Percentiles rank a stretch among this genome's conserved stretches.
Evolutionary conservation across 2,888 invertebrate species (phyloP).

Genomic region (Thecophora atra): DNA sequence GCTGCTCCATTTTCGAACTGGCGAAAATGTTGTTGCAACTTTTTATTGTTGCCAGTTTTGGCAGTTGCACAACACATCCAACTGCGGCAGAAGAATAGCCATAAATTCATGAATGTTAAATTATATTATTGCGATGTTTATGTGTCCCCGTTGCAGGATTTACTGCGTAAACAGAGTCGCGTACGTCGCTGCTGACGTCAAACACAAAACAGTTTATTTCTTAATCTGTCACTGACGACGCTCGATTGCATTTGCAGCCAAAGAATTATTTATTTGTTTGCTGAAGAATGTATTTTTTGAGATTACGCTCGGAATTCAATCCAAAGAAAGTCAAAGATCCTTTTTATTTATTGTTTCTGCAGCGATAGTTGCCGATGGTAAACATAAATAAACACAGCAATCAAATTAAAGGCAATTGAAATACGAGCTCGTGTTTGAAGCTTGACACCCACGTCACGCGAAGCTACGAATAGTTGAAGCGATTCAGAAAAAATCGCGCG

Average conservation of each 20-base stretch:
- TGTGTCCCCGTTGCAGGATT: slow-evolving; percentile 21
- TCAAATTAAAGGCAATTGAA: no score
- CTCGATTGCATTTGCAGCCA: slow-evolving; percentile 2
- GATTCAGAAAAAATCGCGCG: no score
- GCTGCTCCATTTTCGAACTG: slow-evolving; percentile 31
- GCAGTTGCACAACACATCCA: slow-evolving; percentile 41
- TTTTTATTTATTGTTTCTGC: no score
- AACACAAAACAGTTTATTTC: background rate
- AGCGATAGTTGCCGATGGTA: no score
- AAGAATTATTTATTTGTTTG: background rate
- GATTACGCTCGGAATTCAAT: no score
- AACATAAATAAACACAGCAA: no score
- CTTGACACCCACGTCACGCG: no score
- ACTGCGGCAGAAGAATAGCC: slow-evolving; percentile 4
- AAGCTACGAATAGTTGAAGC: no score
- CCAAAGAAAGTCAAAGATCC: no score
- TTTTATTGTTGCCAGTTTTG: slow-evolving; percentile 57
- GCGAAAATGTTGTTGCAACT: slow-evolving; percentile 58
- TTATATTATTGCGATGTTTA: slow-evolving; percentile 17
- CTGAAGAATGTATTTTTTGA: no score
- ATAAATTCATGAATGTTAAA: slow-evolving; percentile 29
- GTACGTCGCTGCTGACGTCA: no score
- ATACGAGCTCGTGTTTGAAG: no score
- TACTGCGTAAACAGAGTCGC: background rate
- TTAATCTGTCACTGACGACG: slow-evolving; percentile 2